Evolutionary conservation across 2,797 vertebrate species (phyloP).

Genomic region (Chloroceryle inda): DNA sequence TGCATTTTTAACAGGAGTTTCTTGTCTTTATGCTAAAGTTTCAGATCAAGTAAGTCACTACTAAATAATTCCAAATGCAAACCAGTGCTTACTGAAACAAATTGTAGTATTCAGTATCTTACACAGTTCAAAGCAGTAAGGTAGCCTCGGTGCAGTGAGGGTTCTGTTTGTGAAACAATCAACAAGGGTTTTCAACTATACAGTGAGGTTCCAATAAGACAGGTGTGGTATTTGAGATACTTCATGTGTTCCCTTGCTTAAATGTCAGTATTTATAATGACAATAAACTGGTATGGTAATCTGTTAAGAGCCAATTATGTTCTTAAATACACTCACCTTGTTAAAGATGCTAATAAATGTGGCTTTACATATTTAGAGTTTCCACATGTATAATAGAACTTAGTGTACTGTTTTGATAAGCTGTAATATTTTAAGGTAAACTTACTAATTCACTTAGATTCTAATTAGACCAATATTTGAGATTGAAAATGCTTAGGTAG

Average conservation of each 20-base stretch:
- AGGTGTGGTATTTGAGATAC: conserved; percentile 6
- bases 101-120: not conserved
- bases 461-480: not conserved
- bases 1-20: not conserved
- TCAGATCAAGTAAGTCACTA: not conserved
- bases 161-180: not conserved
- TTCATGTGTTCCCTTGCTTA: conserved; percentile 19
- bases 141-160: not conserved
- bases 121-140: not conserved
- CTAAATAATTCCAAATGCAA: not conserved
- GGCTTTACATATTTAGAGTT: not conserved
- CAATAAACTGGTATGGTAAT: not conserved
- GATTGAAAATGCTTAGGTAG: not conserved
- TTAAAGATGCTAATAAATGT: not conserved
- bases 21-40: not conserved
- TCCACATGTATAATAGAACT: not conserved
- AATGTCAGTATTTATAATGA: conserved; percentile 41
- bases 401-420: not conserved
- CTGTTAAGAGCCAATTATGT: not conserved
- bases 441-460: not conserved
- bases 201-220: not conserved
- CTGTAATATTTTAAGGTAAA: not conserved
- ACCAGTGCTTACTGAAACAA: not conserved
- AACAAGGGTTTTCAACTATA: not conserved
- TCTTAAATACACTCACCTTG: not conserved